Base-by-base conservation (phyloP, 1,140 invertebrate species). In the Calliphora vicina region DNA sequence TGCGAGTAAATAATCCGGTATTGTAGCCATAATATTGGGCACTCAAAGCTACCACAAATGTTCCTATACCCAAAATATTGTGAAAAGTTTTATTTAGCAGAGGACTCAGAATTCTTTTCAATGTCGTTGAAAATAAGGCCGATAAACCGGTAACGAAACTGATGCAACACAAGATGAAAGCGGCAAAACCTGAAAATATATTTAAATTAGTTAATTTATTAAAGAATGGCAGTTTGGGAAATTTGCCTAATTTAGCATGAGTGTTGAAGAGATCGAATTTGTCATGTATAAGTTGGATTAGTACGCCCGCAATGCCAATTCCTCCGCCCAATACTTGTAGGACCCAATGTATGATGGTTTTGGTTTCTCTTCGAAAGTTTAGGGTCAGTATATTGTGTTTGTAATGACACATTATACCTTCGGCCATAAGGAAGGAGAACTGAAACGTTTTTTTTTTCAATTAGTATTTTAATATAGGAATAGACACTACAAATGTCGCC, bases 341-440 rank as follows among this genome's bases (percentile, higher is more conserved):
- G 1, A 90, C 82, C 89, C 88, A 90, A 74, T 90, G 89, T 17
- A 90, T 90, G 10, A 86, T 88, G 10, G 89, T 90, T 74, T 90
- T 90, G 0, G 87, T 87, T 3, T 80, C 84, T 3, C 89, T 85
- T 26, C 85, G 86, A 27, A 86, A 88, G 20, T 83, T 84, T 27
- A 86, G 85, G 1, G 88, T 88, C 20, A 90, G 71, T 1, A 88
- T 85, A 83, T 90, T 90, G 29, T 85, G 86, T 25, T 84, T 84
- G 73, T 89, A 90, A 57, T 89, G 87, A 15, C 86, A 84, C 89
- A 90, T 90, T 6, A 90, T 85, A 8, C 87, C 89, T 73, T 90
- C 86, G 23, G 89, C 89, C 89, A 90, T 89, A 0, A 90, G 85
- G 74, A 90, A 87, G 4, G 85, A 86, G 84, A 90, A 90, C 89